These are phyloP conservation scores for Hyperoplus lanceolatus DNA, from an alignment of 2,797 vertebrate genomes.

Conservation along the genomic window DNA sequence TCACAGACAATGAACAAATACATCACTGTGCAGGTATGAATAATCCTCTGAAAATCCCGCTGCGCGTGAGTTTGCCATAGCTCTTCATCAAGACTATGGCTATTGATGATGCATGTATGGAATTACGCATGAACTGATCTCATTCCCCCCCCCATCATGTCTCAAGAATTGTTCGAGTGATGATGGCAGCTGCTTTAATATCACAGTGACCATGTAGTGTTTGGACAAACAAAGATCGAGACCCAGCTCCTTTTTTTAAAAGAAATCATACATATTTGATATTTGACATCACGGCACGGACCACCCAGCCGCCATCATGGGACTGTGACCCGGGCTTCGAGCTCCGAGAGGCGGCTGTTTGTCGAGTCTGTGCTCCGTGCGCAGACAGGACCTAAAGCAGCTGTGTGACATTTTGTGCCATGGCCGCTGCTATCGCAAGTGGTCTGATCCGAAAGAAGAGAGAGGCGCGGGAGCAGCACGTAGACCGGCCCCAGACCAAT, in stretches of 20 bases:
- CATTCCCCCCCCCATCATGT: slow-evolving; percentile 63
- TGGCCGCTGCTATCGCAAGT: slow-evolving; percentile 98
- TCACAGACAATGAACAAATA: slow-evolving; percentile 64
- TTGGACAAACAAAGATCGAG: slow-evolving; percentile 60
- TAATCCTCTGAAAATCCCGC: slow-evolving; percentile 45
- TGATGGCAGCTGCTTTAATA: slow-evolving; percentile 64
- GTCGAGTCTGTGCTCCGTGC: slow-evolving; percentile 81
- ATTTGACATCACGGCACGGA: slow-evolving; percentile 72
- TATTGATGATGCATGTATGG: slow-evolving; percentile 66
- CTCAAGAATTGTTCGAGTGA: slow-evolving; percentile 66
- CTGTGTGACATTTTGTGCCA: slow-evolving; percentile 86
- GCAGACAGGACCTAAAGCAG: slow-evolving; percentile 81
- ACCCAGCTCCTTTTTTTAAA: slow-evolving; percentile 21
- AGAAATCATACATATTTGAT: slow-evolving; percentile 53
- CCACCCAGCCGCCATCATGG: slow-evolving; percentile 81
- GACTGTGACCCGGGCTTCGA: slow-evolving; percentile 84
- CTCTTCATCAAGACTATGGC: slow-evolving; percentile 53
- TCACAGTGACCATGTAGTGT: slow-evolving; percentile 77
- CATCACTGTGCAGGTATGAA: slow-evolving; percentile 77
- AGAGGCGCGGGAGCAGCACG: slow-evolving; percentile 97
- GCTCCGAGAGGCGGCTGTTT: slow-evolving; percentile 81
- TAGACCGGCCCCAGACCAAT: slow-evolving; percentile 94
- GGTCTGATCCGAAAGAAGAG: slow-evolving; percentile 99
- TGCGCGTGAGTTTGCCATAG: slow-evolving; percentile 67
- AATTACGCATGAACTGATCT: slow-evolving; percentile 75